Base-by-base conservation (phyloP, 1,140 invertebrate genomes). In the Diorhabda sublineata region DNA sequence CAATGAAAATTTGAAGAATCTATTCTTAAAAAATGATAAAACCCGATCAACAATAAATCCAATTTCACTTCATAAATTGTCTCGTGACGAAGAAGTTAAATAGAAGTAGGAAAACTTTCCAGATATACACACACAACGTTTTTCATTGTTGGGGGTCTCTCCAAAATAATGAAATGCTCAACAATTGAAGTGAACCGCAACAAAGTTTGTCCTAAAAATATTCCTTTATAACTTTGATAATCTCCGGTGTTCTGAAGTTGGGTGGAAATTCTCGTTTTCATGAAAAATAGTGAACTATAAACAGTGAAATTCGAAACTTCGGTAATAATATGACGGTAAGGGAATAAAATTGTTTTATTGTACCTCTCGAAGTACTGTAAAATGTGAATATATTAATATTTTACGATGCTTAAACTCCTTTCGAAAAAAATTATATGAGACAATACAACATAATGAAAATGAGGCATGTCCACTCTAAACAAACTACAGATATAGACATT, bases 141-240 rank as follows among this genome's bases (percentile, higher is more conserved):
- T 52, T 52, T 52, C 47, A 52, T 52, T 52, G 47, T 4, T 52
- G 47, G 47, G 26, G 47, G 47, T 52, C 47, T 52, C 47, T 52
- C n/a, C 47, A n/a, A 52, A 52, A 52, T 52, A 52, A 52, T 52
- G 47, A 52, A 52, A 52, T 52, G 47, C 47, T 52, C 47, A 52
- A 52, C 47, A 52, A 52, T 52, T 52, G 47, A 52, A 52, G 47
- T 52, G 47, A 52, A 52, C 47, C 6, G n/a, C 47, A 52, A 52
- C 47, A 52, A 52, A 52, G 47, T 52, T 52, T 52, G n/a, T 52
- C 47, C 47, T 6, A 52, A 52, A 52, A 52, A 52, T 52, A 52
- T 52, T 52, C 47, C 47, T 52, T 52, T 52, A 52, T 52, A 52
- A 52, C 47, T 52, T 52, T 52, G 47, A 52, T 52, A 52, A 52